These are phyloP conservation scores for Kradibia gibbosae DNA, from an alignment of 1,140 invertebrate species.

Conservation along the genomic window DNA sequence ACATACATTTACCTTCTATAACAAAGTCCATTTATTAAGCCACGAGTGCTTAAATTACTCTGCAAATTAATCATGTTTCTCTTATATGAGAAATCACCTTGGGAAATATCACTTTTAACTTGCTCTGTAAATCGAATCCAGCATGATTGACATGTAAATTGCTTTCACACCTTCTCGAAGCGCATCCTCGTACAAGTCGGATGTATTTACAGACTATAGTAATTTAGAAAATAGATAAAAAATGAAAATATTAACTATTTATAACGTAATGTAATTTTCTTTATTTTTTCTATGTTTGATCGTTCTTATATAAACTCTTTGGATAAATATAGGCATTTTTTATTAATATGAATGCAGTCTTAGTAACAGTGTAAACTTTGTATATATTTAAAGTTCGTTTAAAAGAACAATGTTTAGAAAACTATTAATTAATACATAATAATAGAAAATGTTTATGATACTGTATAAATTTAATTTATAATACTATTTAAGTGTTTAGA, in stretches of 20 bases:
- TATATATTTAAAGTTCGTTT: too few relatives aligned
- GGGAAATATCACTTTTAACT: slow-evolving; percentile 35
- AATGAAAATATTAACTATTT: neutral
- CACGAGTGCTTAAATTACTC: neutral
- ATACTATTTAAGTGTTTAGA: too few relatives aligned
- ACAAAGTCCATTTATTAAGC: slow-evolving; percentile 13
- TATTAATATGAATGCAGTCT: too few relatives aligned
- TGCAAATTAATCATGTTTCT: slow-evolving; percentile 32
- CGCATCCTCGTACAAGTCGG: neutral
- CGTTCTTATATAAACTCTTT: too few relatives aligned
- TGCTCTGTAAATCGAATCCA: slow-evolving; percentile 39
- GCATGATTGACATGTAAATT: slow-evolving; percentile 45
- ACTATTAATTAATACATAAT: too few relatives aligned
- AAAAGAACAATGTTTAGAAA: too few relatives aligned
- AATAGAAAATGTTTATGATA: too few relatives aligned
- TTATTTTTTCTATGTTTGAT: neutral
- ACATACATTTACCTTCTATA: neutral
- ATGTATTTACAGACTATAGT: neutral
- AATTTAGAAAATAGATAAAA: neutral
- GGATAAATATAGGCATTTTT: too few relatives aligned
- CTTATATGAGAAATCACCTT: neutral
- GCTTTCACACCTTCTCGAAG: slow-evolving; percentile 7
- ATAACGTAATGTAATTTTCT: neutral
- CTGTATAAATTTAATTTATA: too few relatives aligned
- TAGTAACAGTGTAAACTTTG: too few relatives aligned